Evolutionary conservation across 2,113 vertebrate species (phyloP), one percentile per base, ranked within the genome.

Genomic region (Chitala chitala): DNA sequence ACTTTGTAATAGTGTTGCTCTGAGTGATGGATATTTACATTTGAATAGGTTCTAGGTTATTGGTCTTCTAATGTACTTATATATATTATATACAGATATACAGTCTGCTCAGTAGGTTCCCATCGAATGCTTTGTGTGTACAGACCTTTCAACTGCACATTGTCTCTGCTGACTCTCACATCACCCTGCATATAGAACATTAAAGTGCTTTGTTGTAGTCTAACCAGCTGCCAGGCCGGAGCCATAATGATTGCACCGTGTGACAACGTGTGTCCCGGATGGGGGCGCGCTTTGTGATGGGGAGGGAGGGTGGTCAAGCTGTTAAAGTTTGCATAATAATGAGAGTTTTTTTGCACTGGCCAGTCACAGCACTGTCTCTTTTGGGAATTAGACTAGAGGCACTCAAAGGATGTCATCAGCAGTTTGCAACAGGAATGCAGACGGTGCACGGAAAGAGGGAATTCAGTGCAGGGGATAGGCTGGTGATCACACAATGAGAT

Each of bases 261-360:
- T 76, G 54, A 65, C 63, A 55, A 66, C 64, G 69, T 46, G 48
- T 4, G 22, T 75, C 66, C 74, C 24, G 22, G 29, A 31, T 31
- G 24, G 15, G 36, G 65, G 51, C 8, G 64, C 48, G 36, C 40
- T 24, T 48, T 42, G 20, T 42, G 36, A n/a, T 69, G 66, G 75
- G 69, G 44, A 50, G 38, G n/a, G n/a, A n/a, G n/a, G n/a, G n/a
- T n/a, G n/a, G n/a, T n/a, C 69, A 71, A 65, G 75, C 75, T 72
- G 75, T 55, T 71, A 33, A 71, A 22, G 2, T 12, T 20, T 38
- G 69, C 68, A 72, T 72, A 76, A 66, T 76, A 64, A 72, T 55
- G 69, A 36, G 65, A 17, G 8, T 55, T 75, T 68, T 26, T 63
- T 75, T 55, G 71, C 59, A 65, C 75, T 42, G 42, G 42, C 55